phyloP scores from a whole-genome alignment of 2,888 invertebrate species.

The Sinopyrophorus schimmeli region DNA sequence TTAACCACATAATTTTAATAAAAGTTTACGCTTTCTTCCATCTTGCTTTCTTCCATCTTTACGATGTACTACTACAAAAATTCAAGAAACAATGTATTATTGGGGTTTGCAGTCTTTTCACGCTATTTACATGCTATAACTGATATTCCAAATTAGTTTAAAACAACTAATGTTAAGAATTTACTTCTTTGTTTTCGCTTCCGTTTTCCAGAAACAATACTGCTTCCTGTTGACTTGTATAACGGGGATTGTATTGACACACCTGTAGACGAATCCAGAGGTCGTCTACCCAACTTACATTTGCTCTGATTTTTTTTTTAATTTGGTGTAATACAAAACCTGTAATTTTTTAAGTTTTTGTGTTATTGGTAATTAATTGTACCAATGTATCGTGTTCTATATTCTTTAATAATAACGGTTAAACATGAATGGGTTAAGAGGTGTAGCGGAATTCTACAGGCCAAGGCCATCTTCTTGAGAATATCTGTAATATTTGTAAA shows the following conservation, averaged over 20 bases:
- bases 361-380: background rate
- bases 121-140: background rate
- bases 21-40: no score
- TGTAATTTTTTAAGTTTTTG: background rate
- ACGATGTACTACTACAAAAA: no score
- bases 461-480: slow-evolving; percentile 2
- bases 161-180: slow-evolving; percentile 1
- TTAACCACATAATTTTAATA: no score
- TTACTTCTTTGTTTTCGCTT: background rate
- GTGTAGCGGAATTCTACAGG: slow-evolving; percentile 1
- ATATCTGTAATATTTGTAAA: no score
- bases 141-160: slow-evolving; percentile 4
- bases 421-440: slow-evolving; percentile 5
- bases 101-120: slow-evolving; percentile 1
- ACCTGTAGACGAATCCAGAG: slow-evolving; percentile 19
- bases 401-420: no score
- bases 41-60: no score
- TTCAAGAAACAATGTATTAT: no score
- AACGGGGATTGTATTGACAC: slow-evolving; percentile 21
- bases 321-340: background rate
- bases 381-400: no score
- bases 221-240: slow-evolving; percentile 17
- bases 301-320: background rate
- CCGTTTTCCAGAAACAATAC: slow-evolving; percentile 12
- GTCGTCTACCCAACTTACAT: slow-evolving; percentile 12